Evolutionary conservation across 2,797 vertebrate genomes (phyloP).

Genomic region (Danionella dracula): DNA sequence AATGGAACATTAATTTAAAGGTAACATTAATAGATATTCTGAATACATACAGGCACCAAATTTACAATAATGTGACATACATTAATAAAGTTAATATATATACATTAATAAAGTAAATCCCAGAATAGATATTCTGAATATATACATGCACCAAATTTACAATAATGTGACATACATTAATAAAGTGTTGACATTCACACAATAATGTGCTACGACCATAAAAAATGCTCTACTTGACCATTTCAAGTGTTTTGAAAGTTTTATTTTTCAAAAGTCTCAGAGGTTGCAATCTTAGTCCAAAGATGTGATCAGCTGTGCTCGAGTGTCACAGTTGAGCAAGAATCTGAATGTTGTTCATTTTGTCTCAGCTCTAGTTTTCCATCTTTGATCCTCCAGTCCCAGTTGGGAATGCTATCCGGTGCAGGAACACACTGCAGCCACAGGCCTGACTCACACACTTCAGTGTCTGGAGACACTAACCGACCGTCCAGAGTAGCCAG

Average conservation of each 20-base stretch:
- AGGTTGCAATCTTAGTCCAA: too few relatives aligned
- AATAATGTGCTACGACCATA: background rate
- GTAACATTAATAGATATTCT: too few relatives aligned
- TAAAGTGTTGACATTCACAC: background rate
- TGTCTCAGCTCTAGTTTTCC: slow-evolving; percentile 75
- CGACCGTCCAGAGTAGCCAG: slow-evolving; percentile 86
- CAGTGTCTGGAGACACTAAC: slow-evolving; percentile 72
- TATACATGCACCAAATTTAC: too few relatives aligned
- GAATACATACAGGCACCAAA: too few relatives aligned
- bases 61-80: too few relatives aligned
- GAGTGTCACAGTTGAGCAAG: slow-evolving; percentile 34
- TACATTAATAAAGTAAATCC: background rate
- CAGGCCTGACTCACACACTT: slow-evolving; percentile 77
- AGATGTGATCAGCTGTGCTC: slow-evolving; percentile 9
- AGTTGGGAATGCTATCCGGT: slow-evolving; percentile 75
- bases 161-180: too few relatives aligned
- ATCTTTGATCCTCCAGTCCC: slow-evolving; percentile 85
- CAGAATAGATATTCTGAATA: too few relatives aligned
- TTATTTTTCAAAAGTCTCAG: too few relatives aligned
- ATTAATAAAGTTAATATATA: too few relatives aligned
- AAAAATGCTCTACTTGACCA: background rate
- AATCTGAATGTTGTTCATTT: slow-evolving; percentile 37
- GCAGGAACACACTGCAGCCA: slow-evolving; percentile 85
- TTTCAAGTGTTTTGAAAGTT: too few relatives aligned
- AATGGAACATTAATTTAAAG: too few relatives aligned